Evolutionary conservation across 1,140 invertebrate genomes (phyloP), one percentile per base, ranked within the genome.

Genomic region (Stegodyphus mimosarum): DNA sequence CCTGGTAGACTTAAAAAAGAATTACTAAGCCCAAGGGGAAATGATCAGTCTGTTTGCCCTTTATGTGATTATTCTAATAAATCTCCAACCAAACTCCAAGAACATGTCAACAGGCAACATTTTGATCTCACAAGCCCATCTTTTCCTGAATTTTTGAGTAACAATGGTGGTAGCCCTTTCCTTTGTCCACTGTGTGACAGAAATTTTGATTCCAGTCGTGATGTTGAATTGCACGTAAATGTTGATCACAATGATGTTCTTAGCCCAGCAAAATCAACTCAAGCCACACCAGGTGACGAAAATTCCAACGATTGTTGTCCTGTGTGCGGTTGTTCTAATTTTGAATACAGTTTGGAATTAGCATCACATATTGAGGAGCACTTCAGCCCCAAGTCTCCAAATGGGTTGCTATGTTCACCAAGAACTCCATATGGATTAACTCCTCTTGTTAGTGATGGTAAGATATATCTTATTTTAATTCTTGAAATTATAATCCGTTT

Each of bases 181-280:
- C 92, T 91, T 83, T 96, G 94, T 90, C 95, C 95, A 2, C 92
- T 95, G 52, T 95, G 95, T 89, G 91, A 94, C 87, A 92, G 93
- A 87, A 93, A 93, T 63, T 96, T 95, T 90, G 91, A 93, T 33
- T 93, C 94, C 85, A 93, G 93, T 10, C 93, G 94, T n/a, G 95
- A 95, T 89, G 92, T 96, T 49, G 95, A 96, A 90, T 89, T 95
- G 10, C 96, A 97, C 90, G 95, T 96, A 0, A 96, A 96, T 90
- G 94, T 95, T 48, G 95, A 95, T 89, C 95, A 96, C 89, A 92
- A 93, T 88, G 94, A 95, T 90, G 93, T 95, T 87, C 91, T 95
- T 7, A 94, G 94, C 88, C 93, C 93, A 18, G 89, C 87, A 50
- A 78, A 75, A 70, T 87, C 81, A 33, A 86, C 88, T 52, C 80